phyloP scores from a whole-genome alignment of 2,888 invertebrate species.

The Volucella inanis region DNA sequence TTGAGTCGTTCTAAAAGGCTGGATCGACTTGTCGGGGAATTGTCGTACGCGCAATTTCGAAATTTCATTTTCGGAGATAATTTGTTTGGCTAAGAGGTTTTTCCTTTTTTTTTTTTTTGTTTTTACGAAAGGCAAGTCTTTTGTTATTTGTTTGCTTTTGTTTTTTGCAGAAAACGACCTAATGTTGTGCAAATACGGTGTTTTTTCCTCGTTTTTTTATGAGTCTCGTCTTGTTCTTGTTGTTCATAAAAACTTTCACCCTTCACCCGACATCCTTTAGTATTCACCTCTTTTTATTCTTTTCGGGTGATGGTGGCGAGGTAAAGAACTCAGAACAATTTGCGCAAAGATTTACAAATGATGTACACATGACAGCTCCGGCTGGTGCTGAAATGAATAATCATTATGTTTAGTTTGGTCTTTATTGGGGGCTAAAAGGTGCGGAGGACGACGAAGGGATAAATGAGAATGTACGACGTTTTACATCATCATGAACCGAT shows the following conservation, averaged over 20 bases:
- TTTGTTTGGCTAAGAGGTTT: slow-evolving; percentile 1
- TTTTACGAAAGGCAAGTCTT: background rate
- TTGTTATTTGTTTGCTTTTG: background rate
- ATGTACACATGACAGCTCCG: slow-evolving; percentile 27
- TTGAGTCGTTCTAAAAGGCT: no score
- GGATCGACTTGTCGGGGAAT: background rate
- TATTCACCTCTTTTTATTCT: background rate
- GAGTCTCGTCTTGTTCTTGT: background rate
- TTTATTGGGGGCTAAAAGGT: background rate
- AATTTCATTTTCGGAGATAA: background rate
- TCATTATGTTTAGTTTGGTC: slow-evolving; percentile 1
- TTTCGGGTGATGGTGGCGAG: background rate
- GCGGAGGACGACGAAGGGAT: background rate
- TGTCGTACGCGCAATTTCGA: slow-evolving; percentile 2
- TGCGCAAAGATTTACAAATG: slow-evolving; percentile 24
- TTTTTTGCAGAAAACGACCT: slow-evolving; percentile 10
- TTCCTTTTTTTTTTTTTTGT: background rate
- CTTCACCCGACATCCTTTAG: background rate
- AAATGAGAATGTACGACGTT: background rate
- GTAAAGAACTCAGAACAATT: background rate
- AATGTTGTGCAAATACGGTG: slow-evolving; percentile 25
- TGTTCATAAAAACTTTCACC: slow-evolving; percentile 1
- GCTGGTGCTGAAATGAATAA: slow-evolving; percentile 10
- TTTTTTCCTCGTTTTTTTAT: slow-evolving; percentile 5
- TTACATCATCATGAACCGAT: slow-evolving; percentile 6